These are phyloP conservation scores for western clawed frog (Xenopus tropicalis) DNA, from an alignment of 2,113 vertebrate species.

Conservation along the genomic window UCB_Xtro_10.0 CM004447.2:46060001-46060500, in stretches of 20 bases:
- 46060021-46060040: no score
- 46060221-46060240: slow-evolving; percentile 94
- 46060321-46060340: slow-evolving; percentile 93
- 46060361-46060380: slow-evolving; percentile 98
- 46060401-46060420: no score
- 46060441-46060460: no score
- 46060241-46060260: slow-evolving; percentile 93
- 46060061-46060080: no score
- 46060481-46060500: no score
- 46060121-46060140: slow-evolving; percentile 98
- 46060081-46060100: no score
- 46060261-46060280: slow-evolving; percentile 90
- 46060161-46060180: slow-evolving; percentile 90
- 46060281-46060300: slow-evolving; percentile 95
- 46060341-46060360: slow-evolving; percentile 96
- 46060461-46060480: no score
- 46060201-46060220: slow-evolving; percentile 96
- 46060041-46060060: no score
- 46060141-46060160: slow-evolving; percentile 96
- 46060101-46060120: slow-evolving; percentile 89
- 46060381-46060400: slow-evolving; percentile 75
- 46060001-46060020: no score
- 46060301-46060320: slow-evolving; percentile 94
- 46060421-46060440: no score
- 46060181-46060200: slow-evolving; percentile 97